These are phyloP conservation scores for Hirtodrosophila trivittata DNA, from an alignment of 2,888 invertebrate genomes.

Conservation along the genomic window DNA sequence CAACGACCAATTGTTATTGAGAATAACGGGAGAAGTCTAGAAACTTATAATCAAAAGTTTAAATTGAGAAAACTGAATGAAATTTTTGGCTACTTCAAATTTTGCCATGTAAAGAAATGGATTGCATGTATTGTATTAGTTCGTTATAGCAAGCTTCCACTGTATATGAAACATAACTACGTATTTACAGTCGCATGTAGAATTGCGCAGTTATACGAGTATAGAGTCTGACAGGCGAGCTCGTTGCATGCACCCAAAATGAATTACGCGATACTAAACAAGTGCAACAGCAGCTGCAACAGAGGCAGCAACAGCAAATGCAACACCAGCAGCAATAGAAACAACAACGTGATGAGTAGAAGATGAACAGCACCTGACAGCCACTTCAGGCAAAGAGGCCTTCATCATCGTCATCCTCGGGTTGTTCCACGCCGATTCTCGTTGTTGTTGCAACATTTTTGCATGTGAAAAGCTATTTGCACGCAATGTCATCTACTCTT, in stretches of 20 bases:
- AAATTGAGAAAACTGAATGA: too few species aligned
- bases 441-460: constrained; percentile 27
- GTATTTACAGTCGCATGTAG: too few species aligned
- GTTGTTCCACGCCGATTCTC: constrained; percentile 25
- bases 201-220: background rate
- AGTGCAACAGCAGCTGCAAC: constrained; percentile 8
- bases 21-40: too few species aligned
- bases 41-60: too few species aligned
- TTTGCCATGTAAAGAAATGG: too few species aligned
- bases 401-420: constrained; percentile 6
- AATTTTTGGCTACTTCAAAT: too few species aligned
- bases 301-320: constrained; percentile 1
- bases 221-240: constrained; percentile 15
- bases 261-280: constrained; percentile 43
- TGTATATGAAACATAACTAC: too few species aligned
- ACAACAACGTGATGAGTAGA: background rate
- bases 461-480: constrained; percentile 57
- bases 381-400: constrained; percentile 18
- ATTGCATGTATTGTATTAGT: too few species aligned
- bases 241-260: constrained; percentile 30
- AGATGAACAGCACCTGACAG: constrained; percentile 20
- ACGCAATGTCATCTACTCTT: constrained; percentile 50
- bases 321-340: too few species aligned
- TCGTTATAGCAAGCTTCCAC: too few species aligned
- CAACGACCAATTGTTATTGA: too few species aligned